These are phyloP conservation scores for Telmatochromis brichardi DNA, from an alignment of 2,113 vertebrate genomes.

Conservation along the genomic window DNA sequence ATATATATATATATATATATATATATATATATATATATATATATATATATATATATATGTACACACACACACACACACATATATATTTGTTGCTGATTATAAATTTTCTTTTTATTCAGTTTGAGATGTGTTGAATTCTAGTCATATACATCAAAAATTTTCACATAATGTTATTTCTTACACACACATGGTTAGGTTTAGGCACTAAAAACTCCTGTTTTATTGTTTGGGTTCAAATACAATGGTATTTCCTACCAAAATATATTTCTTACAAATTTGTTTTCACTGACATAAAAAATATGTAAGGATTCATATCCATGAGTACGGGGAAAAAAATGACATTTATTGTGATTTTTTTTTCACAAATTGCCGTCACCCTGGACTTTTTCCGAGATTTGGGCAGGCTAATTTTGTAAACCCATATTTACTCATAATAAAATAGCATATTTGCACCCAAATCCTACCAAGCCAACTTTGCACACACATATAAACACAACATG, in stretches of 20 bases:
- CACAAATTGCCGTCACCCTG: background rate
- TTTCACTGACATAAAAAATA: background rate
- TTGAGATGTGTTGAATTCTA: background rate
- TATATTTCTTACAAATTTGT: background rate
- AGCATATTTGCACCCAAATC: background rate
- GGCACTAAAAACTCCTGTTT: background rate
- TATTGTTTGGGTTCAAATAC: background rate
- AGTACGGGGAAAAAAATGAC: fast-evolving
- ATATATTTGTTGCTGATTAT: background rate
- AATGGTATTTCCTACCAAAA: background rate
- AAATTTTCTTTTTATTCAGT: background rate
- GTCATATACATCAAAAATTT: fast-evolving
- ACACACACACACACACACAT: fast-evolving
- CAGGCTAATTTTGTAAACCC: background rate
- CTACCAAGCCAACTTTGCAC: background rate
- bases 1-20: no score
- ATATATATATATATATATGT: fast-evolving
- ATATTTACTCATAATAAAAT: background rate
- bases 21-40: no score
- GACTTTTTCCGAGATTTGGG: background rate
- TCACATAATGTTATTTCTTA: background rate
- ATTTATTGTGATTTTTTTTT: background rate
- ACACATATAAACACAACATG: background rate
- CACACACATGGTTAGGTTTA: background rate
- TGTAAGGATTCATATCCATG: background rate